phyloP scores from a whole-genome alignment of 2,113 vertebrate species.

The Stegastes partitus region DNA sequence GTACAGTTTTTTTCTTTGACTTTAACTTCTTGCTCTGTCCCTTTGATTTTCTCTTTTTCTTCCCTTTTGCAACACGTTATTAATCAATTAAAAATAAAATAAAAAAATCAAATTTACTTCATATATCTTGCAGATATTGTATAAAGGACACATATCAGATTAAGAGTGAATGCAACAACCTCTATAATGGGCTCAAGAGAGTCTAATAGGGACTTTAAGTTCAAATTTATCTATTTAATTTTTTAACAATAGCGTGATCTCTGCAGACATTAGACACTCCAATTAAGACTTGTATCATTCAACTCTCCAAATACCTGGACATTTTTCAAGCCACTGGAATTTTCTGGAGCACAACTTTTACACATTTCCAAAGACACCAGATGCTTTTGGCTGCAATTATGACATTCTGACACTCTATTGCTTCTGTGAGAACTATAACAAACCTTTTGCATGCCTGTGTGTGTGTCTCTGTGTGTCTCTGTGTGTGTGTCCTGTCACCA shows the following conservation, averaged over 20 bases:
- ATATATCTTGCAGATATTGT: no score
- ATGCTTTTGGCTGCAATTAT: slow-evolving; percentile 2
- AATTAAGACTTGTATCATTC: not conserved
- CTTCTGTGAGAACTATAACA: slow-evolving; percentile 21
- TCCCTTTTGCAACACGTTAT: not conserved
- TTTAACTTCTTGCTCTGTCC: not conserved
- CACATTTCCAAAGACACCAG: not conserved
- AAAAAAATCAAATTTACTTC: no score
- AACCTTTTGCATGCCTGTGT: slow-evolving; percentile 11
- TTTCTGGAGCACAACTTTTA: not conserved
- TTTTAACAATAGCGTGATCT: not conserved
- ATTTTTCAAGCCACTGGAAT: not conserved
- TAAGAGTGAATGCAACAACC: no score
- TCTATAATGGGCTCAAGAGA: not conserved
- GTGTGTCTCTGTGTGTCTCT: not conserved
- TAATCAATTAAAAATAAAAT: no score
- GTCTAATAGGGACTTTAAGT: no score
- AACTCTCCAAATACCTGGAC: not conserved
- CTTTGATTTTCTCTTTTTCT: not conserved
- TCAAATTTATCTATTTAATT: no score
- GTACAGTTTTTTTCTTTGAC: slow-evolving; percentile 9
- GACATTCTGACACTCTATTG: not conserved
- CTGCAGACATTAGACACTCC: not conserved
- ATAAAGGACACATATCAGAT: not conserved
- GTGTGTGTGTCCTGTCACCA: slow-evolving; percentile 21